Percentiles rank a stretch among this genome's conserved stretches.
These are phyloP conservation scores for Schmidtea mediterranea DNA, from an alignment of 1,140 invertebrate genomes.

Conservation along the genomic window DNA sequence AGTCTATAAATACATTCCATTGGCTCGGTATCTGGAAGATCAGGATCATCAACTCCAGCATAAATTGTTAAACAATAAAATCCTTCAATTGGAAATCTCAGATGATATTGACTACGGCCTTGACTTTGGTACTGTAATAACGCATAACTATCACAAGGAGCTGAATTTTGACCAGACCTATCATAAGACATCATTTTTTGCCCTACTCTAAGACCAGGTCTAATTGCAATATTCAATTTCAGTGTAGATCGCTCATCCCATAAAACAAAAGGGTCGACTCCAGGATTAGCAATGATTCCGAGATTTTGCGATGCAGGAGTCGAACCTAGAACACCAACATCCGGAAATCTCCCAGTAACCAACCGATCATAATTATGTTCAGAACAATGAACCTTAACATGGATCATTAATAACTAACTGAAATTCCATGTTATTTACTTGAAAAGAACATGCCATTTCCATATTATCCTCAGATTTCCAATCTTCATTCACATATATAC, in stretches of 20 bases:
- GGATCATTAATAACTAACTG: neutral
- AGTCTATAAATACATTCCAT: slow-evolving; percentile 21
- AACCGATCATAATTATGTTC: slow-evolving; percentile 4
- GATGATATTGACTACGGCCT: slow-evolving; percentile 11
- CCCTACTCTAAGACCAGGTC: slow-evolving; percentile 9
- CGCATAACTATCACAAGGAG: slow-evolving; percentile 20
- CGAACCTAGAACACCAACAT: slow-evolving; percentile 7
- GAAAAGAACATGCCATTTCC: neutral
- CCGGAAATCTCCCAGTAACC: slow-evolving; percentile 4
- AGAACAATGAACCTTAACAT: neutral
- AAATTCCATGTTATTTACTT: neutral
- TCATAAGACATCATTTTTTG: slow-evolving; percentile 22
- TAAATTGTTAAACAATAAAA: slow-evolving; percentile 23
- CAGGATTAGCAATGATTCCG: slow-evolving; percentile 8
- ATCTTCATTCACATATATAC: slow-evolving; percentile 1
- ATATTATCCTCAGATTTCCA: neutral
- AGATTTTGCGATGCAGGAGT: slow-evolving; percentile 3
- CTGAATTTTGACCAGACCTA: slow-evolving; percentile 14
- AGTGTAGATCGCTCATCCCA: neutral
- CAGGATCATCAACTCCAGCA: slow-evolving; percentile 12
- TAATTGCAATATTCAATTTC: neutral
- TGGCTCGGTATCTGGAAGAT: slow-evolving; percentile 10
- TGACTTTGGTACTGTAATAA: slow-evolving; percentile 17
- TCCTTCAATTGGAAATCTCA: slow-evolving; percentile 20
- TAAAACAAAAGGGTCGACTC: neutral